phyloP scores from a whole-genome alignment of 2,888 invertebrate genomes.

The Amphipoea lucens region DNA sequence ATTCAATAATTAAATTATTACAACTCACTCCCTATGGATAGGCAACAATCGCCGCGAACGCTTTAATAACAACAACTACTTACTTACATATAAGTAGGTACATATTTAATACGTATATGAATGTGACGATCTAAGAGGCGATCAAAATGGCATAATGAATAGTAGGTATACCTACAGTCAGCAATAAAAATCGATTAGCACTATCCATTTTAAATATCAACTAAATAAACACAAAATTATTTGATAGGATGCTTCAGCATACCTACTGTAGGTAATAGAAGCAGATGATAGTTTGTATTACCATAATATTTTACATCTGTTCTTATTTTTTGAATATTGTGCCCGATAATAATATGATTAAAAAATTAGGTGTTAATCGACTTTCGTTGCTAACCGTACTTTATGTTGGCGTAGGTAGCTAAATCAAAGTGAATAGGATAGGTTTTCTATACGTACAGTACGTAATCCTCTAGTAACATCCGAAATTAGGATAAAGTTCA shows the following conservation, averaged over 20 bases:
- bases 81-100: background rate
- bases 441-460: background rate
- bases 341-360: background rate
- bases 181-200: background rate
- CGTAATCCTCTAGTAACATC: background rate
- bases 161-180: background rate
- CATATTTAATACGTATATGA: background rate
- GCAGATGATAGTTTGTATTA: background rate
- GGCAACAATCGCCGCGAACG: slow-evolving; percentile 12
- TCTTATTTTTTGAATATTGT: background rate
- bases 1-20: slow-evolving; percentile 30
- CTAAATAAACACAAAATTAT: background rate
- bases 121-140: background rate
- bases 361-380: background rate
- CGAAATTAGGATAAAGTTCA: background rate
- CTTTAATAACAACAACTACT: background rate
- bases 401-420: background rate
- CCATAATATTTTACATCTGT: background rate
- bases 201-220: background rate
- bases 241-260: background rate
- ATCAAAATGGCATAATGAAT: background rate
- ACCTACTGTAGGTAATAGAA: background rate
- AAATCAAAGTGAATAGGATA: background rate
- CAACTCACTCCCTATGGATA: slow-evolving; percentile 30
- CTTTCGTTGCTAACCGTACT: background rate